These are phyloP conservation scores for Spilogale gracilis DNA, from an alignment of 2,113 vertebrate species.

Conservation along the genomic window DNA sequence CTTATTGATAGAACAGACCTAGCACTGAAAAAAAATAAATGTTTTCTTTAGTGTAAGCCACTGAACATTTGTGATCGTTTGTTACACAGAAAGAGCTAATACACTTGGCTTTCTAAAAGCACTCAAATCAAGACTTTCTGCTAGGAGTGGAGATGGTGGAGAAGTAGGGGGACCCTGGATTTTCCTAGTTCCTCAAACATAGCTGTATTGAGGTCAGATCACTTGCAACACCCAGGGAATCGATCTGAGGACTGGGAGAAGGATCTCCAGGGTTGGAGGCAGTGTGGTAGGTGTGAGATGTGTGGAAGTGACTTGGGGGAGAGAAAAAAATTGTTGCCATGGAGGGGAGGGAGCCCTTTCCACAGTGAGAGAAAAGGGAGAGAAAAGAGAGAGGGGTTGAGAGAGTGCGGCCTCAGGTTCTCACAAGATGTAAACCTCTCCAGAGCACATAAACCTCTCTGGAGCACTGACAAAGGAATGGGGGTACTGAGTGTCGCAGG, in stretches of 20 bases:
- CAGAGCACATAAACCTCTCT: fast-evolving
- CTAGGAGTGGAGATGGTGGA: not conserved
- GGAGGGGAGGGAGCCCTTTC: not conserved
- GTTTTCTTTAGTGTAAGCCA: not conserved
- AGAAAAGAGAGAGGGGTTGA: not conserved
- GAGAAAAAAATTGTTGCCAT: not conserved
- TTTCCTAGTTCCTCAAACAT: not conserved
- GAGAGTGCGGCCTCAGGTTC: not conserved
- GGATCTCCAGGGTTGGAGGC: not conserved
- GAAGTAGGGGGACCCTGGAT: not conserved
- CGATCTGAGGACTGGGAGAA: not conserved
- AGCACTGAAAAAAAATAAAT: not conserved
- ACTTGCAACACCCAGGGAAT: not conserved
- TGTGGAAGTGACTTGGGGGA: not conserved
- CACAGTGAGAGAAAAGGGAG: not conserved
- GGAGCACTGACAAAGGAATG: not conserved
- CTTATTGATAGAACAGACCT: not conserved
- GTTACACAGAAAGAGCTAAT: not conserved
- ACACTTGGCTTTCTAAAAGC: not conserved
- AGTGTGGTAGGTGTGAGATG: not conserved
- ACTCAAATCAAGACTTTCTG: not conserved
- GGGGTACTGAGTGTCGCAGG: not conserved
- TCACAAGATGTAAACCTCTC: not conserved
- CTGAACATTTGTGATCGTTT: not conserved
- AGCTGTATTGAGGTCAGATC: not conserved